A percentile compares a stretch with the other conserved stretches of the same genome.
These are phyloP conservation scores for Acridotheres tristis DNA, from an alignment of 2,797 vertebrate species.

Conservation along the genomic window DNA sequence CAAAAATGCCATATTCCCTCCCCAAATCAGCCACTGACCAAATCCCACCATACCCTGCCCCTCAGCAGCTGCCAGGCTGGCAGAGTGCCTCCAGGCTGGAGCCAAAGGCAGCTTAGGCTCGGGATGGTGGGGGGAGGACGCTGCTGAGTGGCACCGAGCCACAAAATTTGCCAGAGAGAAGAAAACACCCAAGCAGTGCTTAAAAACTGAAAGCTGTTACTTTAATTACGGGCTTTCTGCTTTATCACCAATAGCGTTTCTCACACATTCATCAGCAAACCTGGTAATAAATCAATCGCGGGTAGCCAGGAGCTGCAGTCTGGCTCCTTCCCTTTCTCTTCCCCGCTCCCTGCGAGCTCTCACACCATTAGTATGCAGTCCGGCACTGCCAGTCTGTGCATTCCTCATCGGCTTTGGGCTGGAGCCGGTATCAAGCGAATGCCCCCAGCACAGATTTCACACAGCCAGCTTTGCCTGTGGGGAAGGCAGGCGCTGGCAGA, in stretches of 20 bases:
- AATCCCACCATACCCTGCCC: neutral
- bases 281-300: slow-evolving; percentile 74
- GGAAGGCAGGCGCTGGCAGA: neutral
- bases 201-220: slow-evolving; percentile 73
- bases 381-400: slow-evolving; percentile 11
- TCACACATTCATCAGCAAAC: slow-evolving; percentile 74
- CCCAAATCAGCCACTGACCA: neutral
- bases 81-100: neutral
- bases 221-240: slow-evolving; percentile 74
- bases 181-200: slow-evolving; percentile 45
- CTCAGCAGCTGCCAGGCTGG: neutral
- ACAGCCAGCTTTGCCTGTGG: neutral
- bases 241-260: slow-evolving; percentile 68
- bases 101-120: neutral
- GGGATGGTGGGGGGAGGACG: neutral
- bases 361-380: slow-evolving; percentile 66
- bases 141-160: neutral
- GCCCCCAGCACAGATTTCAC: slow-evolving; percentile 44
- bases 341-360: slow-evolving; percentile 40
- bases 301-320: slow-evolving; percentile 71
- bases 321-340: slow-evolving; percentile 53
- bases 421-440: slow-evolving; percentile 41
- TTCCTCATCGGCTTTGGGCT: slow-evolving; percentile 39
- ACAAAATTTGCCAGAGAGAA: slow-evolving; percentile 22
- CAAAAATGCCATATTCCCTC: neutral